These are phyloP conservation scores for Melanogrammus aeglefinus DNA, from an alignment of 2,797 vertebrate genomes.

Conservation along the genomic window DNA sequence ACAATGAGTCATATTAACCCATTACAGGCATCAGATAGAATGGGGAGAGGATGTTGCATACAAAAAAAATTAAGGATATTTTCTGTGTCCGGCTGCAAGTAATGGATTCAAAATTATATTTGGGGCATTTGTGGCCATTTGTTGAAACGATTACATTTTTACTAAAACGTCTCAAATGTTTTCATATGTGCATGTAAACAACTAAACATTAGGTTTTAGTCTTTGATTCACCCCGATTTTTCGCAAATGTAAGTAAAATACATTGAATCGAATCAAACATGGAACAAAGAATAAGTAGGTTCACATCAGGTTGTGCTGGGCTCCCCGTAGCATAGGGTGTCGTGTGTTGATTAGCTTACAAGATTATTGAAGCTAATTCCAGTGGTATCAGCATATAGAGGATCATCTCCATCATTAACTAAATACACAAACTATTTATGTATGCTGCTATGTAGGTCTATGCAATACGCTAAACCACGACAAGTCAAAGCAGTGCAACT, in stretches of 20 bases:
- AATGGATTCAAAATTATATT: neutral
- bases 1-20: neutral
- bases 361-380: constrained; percentile 1
- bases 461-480: neutral
- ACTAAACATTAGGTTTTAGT: neutral
- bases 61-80: too few relatives aligned
- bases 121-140: neutral
- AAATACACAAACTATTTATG: neutral
- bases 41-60: too few relatives aligned
- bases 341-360: neutral
- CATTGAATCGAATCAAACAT: neutral
- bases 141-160: neutral
- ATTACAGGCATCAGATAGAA: neutral
- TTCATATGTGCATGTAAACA: neutral
- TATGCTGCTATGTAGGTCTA: neutral
- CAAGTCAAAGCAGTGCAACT: neutral
- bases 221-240: neutral
- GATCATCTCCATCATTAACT: neutral
- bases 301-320: neutral
- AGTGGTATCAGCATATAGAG: neutral
- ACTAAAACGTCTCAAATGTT: neutral
- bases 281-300: neutral
- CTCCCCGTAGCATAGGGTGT: neutral
- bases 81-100: neutral
- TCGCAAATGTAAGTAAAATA: neutral